Evolutionary conservation across 2,113 vertebrate species (phyloP), one percentile per base, ranked within the genome.

Genomic region (Urocolius indicus): DNA sequence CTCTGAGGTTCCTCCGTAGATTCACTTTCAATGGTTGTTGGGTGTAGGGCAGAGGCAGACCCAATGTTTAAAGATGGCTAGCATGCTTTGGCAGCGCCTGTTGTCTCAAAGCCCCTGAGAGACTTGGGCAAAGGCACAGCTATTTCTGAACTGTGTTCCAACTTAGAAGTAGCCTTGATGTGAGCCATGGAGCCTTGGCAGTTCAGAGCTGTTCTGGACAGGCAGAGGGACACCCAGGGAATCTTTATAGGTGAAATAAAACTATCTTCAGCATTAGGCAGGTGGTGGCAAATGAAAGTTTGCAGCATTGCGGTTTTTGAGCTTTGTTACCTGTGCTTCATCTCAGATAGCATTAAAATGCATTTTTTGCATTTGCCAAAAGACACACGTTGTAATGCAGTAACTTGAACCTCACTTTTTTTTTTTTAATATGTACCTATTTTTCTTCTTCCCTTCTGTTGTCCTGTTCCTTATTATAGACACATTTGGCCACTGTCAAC

Each of bases 401-500:
- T 41, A 74, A 84, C 27, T 38, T 81, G 51, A 91, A 74, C 43
- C 63, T 62, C 5, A 2, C 3, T 84, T 92, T 94, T 93, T 84
- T 52, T 92, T 94, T 93, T 84, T 52, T 92, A 93, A 15, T 83
- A 6, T 45, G 9, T 95, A 45, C 30, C 24, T 90, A 2, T 11
- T 66, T 66, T 77, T 76, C 75, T 67, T 34, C 30, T 88, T 71
- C 52, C 22, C 43, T 94, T 82, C 63, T 65, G 11, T 74, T 74
- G 52, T 87, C 81, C 18, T 77, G 1, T 76, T 91, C 68, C 41
- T 76, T 83, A 61, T 46, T 89, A 59, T 41, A 66, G 77, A 74
- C 57, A 61, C 61, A 85, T 93, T 92, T 90, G 85, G 80, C 62
- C 85, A 74, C 77, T 86, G 93, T 89, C 87, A 94, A 89, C 71